Evolutionary conservation across 1,140 invertebrate genomes (phyloP), one percentile per base, ranked within the genome.

Genomic region (Thaumatotibia leucotreta): DNA sequence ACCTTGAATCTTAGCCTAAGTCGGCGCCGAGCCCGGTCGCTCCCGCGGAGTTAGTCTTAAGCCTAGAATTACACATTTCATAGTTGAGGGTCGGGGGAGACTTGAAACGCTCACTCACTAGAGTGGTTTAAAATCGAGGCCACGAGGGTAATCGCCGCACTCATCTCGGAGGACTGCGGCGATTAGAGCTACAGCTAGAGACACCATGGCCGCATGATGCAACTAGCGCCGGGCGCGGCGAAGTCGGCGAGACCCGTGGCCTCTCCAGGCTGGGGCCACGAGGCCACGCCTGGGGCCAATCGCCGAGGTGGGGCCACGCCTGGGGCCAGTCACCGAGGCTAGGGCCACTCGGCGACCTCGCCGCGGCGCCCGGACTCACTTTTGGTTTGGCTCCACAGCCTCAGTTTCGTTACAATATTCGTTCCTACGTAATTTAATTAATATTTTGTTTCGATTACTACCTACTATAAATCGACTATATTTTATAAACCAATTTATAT

Each of bases 171-270:
- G 77, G 71, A 67, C 22, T 71, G 72, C 74, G 80, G 78, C 80
- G 77, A 74, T 76, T 72, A 72, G 72, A 68, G 69, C 80, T 84
- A 84, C 35, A 79, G 75, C 79, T 86, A 86, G 79, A 74, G 75
- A 79, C 85, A 88, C 74, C 87, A 89, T 89, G 87, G 87, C 87
- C 87, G 87, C 87, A 88, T 88, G 85, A 82, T 88, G 85, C 66
- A 87, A 85, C 84, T 69, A 71, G 54, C 67, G 74, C 74, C 67
- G 71, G 29, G 61, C 9, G 22, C 62, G 23, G 31, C 52, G 22
- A 58, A 10, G 4, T 5, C 20, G 4, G n/a, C n/a, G n/a, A n/a
- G n/a, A n/a, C n/a, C n/a, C n/a, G n/a, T n/a, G n/a, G n/a, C n/a
- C n/a, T n/a, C n/a, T n/a, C n/a, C n/a, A n/a, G n/a, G n/a, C n/a